Conservation (phyloP, 2,888 invertebrate species). For the Pseudanteris insignis region DNA sequence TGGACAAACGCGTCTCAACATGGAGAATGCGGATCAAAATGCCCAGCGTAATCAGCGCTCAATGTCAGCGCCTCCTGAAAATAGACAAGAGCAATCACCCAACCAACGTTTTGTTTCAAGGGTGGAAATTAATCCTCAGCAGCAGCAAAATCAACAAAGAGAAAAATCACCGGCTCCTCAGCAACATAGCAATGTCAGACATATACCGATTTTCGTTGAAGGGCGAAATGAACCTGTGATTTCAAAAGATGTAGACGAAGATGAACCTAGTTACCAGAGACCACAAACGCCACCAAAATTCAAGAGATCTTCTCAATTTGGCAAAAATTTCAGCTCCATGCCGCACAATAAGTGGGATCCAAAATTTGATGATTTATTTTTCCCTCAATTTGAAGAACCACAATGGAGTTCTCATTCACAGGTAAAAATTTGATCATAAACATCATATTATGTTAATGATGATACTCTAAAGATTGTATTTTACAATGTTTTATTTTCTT, state of each 20-base stretch:
- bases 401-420: slow-evolving; percentile 20
- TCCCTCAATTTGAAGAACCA: slow-evolving; percentile 43
- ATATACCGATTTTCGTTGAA: slow-evolving; percentile 89
- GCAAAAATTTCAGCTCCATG: slow-evolving; percentile 65
- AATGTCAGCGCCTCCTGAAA: slow-evolving; percentile 82
- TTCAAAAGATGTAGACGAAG: slow-evolving; percentile 69
- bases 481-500: too few relatives aligned
- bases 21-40: slow-evolving; percentile 69
- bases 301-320: slow-evolving; percentile 65
- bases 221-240: slow-evolving; percentile 83
- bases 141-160: slow-evolving; percentile 39
- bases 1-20: slow-evolving; percentile 71
- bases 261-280: slow-evolving; percentile 53
- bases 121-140: slow-evolving; percentile 58
- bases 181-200: slow-evolving; percentile 72
- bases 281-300: slow-evolving; percentile 56
- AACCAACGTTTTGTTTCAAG: slow-evolving; percentile 56
- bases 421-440: too few relatives aligned
- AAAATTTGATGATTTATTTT: slow-evolving; percentile 68
- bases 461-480: too few relatives aligned
- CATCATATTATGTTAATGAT: too few relatives aligned
- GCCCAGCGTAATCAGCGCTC: slow-evolving; percentile 73
- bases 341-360: slow-evolving; percentile 65
- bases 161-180: slow-evolving; percentile 51
- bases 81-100: slow-evolving; percentile 62